These are phyloP conservation scores for Andrena praecox DNA, from an alignment of 2,888 invertebrate species.

Conservation along the genomic window DNA sequence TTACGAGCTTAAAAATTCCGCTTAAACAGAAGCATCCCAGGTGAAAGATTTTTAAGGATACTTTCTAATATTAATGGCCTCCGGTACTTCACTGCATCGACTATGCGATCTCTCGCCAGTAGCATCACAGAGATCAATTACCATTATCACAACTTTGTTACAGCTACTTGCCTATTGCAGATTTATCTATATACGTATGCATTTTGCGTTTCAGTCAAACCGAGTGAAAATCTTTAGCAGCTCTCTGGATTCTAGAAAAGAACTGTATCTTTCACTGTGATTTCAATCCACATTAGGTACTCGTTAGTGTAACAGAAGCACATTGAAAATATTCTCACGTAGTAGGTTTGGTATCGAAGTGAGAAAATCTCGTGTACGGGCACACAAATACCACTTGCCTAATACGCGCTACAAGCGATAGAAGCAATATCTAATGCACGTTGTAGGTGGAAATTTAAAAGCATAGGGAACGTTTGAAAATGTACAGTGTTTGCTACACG, in stretches of 20 bases:
- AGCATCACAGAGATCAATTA: neutral
- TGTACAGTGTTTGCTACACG: neutral
- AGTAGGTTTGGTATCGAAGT: no score
- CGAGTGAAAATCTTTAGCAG: no score
- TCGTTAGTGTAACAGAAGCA: neutral
- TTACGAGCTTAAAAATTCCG: neutral
- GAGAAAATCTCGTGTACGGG: no score
- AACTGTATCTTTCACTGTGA: no score
- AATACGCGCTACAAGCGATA: no score
- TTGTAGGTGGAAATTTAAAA: no score
- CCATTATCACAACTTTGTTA: neutral
- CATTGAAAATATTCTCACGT: neutral
- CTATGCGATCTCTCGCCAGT: neutral
- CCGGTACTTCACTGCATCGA: neutral
- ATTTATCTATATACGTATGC: neutral
- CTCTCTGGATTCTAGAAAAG: no score
- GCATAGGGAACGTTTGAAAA: neutral
- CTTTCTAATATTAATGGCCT: constrained; percentile 10
- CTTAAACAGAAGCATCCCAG: neutral
- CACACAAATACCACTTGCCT: no score
- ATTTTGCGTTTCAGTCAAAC: no score
- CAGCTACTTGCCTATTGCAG: neutral
- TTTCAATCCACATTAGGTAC: no score
- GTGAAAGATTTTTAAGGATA: constrained; percentile 10
- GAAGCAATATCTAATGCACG: no score